Base-by-base conservation (phyloP, 2,113 vertebrate species). In the Scomber scombrus region DNA sequence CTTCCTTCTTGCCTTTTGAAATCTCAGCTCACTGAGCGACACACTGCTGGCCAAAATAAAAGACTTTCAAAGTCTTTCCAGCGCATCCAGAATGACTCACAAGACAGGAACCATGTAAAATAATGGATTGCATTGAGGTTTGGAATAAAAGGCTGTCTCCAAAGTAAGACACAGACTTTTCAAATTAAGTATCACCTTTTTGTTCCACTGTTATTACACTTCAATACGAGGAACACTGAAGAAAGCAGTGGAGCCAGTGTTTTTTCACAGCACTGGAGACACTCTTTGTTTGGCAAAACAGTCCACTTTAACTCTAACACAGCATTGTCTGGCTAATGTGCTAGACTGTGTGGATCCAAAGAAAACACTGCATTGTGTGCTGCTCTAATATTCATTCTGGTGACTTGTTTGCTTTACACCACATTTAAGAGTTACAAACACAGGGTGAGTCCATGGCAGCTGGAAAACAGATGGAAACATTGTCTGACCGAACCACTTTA, bases 91-190 rank as follows among this genome's bases (percentile, higher is more conserved):
- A 77, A 8, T 55, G 58, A 77, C 40, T 73, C 26, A 31, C 31
- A 56, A 45, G 5, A 76, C n/a, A 21, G n/a, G 31, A 21, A 10
- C 29, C 43, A 31, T 45, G 40, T 69, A 23, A 73, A 77, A 34
- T 51, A 65, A 69, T 26, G 19, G 13, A 50, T 78, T 63, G 50
- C 8, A 52, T 81, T 71, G 66, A 78, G 18, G 58, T 43, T 69
- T 29, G 18, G 21, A 60, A 65, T 26, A 52, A 75, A 71, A 79
- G 7, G 12, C 45, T 7, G n/a, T 31, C 5, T 49, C 43, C 7
- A 51, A 64, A 62, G 21, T 9, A 5, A 23, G 13, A 34, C 12
- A 21, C 57, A 55, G 11, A 23, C 45, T 46, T 50, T 55, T 55
- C 9, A 63, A 43, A 61, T 57, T 1, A n/a, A 69, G 19, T 19